Base-by-base conservation (phyloP, 2,888 invertebrate species). In the Cerastis leucographa region DNA sequence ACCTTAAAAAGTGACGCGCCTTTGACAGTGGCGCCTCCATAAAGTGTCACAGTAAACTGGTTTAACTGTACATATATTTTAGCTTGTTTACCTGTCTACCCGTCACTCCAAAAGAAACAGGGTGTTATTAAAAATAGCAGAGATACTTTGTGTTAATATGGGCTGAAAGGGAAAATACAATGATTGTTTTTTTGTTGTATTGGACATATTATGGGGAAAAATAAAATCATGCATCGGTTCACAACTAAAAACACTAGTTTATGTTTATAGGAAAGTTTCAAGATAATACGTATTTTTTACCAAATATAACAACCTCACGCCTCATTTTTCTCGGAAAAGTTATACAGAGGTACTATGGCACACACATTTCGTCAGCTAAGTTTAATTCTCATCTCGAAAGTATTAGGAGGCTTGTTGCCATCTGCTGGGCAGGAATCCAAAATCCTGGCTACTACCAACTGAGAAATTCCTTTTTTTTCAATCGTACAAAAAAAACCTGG, bases 111-210 rank as follows among this genome's bases (percentile, higher is more conserved):
- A 12, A 25, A 7, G 25, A 49, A 62, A 73, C 49, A 65, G 49
- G 46, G 22, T 80, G 54, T 56, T 80, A 86, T 86, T 77, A 84
- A 80, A 82, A 86, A 84, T 85, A 69, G 42, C 76, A n/a, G 35
- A 70, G 14, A 76, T 79, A 49, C 35, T 71, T 80, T 79, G 49
- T 29, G 29, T 51, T 61, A 61, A 19, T 12, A 70, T 17, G 40
- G 59, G 22, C 2, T 40, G 22, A 2, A 22, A 69, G 14, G 25
- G 14, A 71, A 54, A 65, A 25, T n/a, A 71, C 25, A 64, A 35
- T n/a, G 11, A 6, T 8, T n/a, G 9, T 69, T 19, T 59, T 44
- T 49, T 61, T 64, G 12, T 25, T 25, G 2, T 8, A n/a, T 8
- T n/a, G 40, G 7, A 40, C 14, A 42, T 64, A 14, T 22, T 59